Conservation (phyloP, 92 coral and sea anemone species). For the Palythoa grandiflora region DNA sequence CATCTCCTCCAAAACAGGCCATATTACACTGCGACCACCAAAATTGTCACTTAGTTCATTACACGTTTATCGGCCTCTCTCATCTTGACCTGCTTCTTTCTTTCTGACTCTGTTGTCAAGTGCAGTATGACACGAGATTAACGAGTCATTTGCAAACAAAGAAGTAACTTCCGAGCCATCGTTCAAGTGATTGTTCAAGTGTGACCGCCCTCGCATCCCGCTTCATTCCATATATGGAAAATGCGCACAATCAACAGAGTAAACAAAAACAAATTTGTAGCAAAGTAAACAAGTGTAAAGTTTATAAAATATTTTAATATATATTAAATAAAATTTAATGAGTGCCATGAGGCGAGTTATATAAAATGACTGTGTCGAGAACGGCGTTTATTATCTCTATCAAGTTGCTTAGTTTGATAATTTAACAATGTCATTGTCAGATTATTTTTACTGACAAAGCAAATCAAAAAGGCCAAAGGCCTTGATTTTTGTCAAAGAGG, state of each 20-base stretch:
- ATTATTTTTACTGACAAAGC: too few species aligned
- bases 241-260: background rate
- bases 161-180: conserved; percentile 10
- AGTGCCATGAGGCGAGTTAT: too few species aligned
- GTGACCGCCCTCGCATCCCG: background rate
- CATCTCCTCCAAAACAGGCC: conserved; percentile 46
- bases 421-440: too few species aligned
- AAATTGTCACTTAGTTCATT: conserved; percentile 26
- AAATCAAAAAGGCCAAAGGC: too few species aligned
- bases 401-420: too few species aligned
- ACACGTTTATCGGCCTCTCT: conserved; percentile 35
- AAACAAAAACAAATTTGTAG: background rate
- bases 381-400: too few species aligned
- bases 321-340: too few species aligned
- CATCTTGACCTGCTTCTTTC: conserved; percentile 51
- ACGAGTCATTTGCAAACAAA: conserved; percentile 47
- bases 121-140: conserved; percentile 45
- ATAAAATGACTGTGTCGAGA: too few species aligned
- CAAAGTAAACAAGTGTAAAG: conserved; percentile 6
- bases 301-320: background rate
- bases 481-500: too few species aligned
- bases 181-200: conserved; percentile 16
- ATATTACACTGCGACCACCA: conserved; percentile 4
- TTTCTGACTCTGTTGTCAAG: conserved; percentile 51
- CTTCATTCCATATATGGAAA: conserved; percentile 34